A percentile compares a stretch with the other conserved stretches of the same genome.
Conservation (phyloP, 2,888 invertebrate genomes). For the Macrosiphum euphorbiae region DNA sequence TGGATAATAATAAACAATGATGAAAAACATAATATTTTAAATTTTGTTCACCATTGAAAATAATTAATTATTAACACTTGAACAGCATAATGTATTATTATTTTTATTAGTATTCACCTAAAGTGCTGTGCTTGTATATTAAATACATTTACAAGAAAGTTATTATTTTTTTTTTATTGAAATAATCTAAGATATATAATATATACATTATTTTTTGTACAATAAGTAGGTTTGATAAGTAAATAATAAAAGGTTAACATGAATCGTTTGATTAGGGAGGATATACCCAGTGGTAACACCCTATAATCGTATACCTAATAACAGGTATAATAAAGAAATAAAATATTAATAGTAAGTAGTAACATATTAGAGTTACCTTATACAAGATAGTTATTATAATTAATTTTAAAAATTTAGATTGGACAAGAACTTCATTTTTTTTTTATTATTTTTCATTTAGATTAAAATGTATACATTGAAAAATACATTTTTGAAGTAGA, state of each 20-base stretch:
- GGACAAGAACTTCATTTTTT: neutral
- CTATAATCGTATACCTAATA: no score
- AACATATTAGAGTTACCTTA: no score
- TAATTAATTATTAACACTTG: neutral
- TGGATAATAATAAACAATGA: neutral
- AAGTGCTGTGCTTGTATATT: neutral
- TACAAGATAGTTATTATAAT: neutral
- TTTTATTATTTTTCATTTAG: neutral
- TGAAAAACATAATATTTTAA: neutral
- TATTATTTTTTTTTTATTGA: no score
- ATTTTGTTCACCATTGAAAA: neutral
- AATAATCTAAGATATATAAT: no score
- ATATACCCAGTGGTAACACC: no score
- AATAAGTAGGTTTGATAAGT: no score
- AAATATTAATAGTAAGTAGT: no score
- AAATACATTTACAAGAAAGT: neutral
- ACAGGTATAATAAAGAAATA: no score
- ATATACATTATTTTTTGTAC: no score
- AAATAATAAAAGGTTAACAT: no score
- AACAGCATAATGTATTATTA: neutral
- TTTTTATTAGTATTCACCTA: neutral
- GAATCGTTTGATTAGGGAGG: no score
- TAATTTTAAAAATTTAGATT: neutral
- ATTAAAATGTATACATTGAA: neutral
- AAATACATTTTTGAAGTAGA: neutral